Evolutionary conservation across 2,888 invertebrate species (phyloP).

Genomic region (Choreutis nemorana): DNA sequence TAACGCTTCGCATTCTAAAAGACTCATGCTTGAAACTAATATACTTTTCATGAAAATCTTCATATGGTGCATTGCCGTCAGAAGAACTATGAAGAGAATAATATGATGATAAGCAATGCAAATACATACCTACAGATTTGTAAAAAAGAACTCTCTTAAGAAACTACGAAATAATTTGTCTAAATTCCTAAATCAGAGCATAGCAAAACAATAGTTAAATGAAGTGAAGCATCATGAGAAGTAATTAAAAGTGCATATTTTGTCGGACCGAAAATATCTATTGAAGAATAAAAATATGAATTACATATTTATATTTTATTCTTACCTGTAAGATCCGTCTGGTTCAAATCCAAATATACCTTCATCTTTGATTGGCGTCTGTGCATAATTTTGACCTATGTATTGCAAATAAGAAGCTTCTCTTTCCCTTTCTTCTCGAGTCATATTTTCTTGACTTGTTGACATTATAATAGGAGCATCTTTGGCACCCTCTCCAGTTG

Average conservation of each 20-base stretch:
- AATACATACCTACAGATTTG: constrained; percentile 27
- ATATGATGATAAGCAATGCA: constrained; percentile 40
- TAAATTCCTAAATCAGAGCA: too few relatives aligned
- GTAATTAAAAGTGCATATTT: too few relatives aligned
- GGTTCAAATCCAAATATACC: constrained; percentile 64
- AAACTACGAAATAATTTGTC: too few relatives aligned
- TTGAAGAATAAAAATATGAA: too few relatives aligned
- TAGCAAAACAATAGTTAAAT: too few relatives aligned
- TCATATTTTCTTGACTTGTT: constrained; percentile 71
- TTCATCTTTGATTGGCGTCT: constrained; percentile 68
- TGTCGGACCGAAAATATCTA: too few relatives aligned
- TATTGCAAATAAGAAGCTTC: constrained; percentile 53
- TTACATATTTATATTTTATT: constrained; percentile 1
- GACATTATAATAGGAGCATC: constrained; percentile 63
- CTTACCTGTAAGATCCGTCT: constrained; percentile 59
- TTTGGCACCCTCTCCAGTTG: constrained; percentile 50
- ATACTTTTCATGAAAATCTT: constrained; percentile 84
- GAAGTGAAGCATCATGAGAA: too few relatives aligned
- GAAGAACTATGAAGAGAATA: constrained; percentile 64
- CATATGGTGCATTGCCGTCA: constrained; percentile 66
- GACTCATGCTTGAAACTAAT: constrained; percentile 75
- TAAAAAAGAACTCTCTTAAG: too few relatives aligned
- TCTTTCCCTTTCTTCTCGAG: constrained; percentile 49
- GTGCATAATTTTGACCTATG: constrained; percentile 55
- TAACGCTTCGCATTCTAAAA: constrained; percentile 78